Evolutionary conservation across 1,140 invertebrate genomes (phyloP).

Genomic region (Bombyx mori): ASM3026992v2 NC_085130.1:11393501-11394000

Average conservation of each 20-base stretch:
- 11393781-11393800: constrained; percentile 66
- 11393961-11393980: constrained; percentile 28
- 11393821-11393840: constrained; percentile 46
- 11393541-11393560: no score
- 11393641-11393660: no score
- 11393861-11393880: constrained; percentile 37
- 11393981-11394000: constrained; percentile 32
- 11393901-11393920: constrained; percentile 31
- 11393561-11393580: no score
- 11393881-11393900: constrained; percentile 36
- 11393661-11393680: constrained; percentile 25
- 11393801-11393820: constrained; percentile 66
- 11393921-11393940: constrained; percentile 31
- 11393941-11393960: constrained; percentile 36
- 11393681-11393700: constrained; percentile 46
- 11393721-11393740: constrained; percentile 70
- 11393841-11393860: constrained; percentile 44
- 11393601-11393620: no score
- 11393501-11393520: no score
- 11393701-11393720: constrained; percentile 56
- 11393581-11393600: no score
- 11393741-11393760: constrained; percentile 54
- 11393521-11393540: no score
- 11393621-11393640: no score
- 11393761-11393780: constrained; percentile 68